Evolutionary conservation across 2,113 vertebrate genomes (phyloP), one percentile per base, ranked within the genome.

Genomic region (Synchiropus splendidus): DNA sequence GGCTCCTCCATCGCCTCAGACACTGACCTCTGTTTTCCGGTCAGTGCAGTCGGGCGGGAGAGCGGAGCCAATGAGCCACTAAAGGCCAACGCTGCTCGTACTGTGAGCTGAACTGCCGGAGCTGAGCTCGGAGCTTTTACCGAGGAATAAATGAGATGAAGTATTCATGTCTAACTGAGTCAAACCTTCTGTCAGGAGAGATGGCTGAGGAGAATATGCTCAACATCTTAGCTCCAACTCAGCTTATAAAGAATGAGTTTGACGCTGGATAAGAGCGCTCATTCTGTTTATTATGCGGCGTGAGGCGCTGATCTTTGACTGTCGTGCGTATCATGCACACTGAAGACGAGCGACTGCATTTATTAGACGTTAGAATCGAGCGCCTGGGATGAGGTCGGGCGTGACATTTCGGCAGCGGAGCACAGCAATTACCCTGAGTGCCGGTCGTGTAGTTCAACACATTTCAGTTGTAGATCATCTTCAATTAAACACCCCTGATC

Each of bases 91-190:
- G 32, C 57, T 51, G 42, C 21, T 17, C 67, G 70, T 67, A 50
- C 63, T 48, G 49, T 47, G 42, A 66, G 46, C 53, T 61, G 60
- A 5, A 41, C 71, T 64, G 38, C 44, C 13, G n/a, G 65, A 53
- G 54, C 56, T 74, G 58, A 67, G 68, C 6, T 15, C 54, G 68
- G 52, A 64, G 54, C 53, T 64, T 73, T 57, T 66, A 86, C 86
- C 86, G 83, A 70, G 85, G 85, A 86, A 83, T 74, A 86, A 86
- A 88, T 83, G 74, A 84, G 78, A 85, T 78, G 58, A 77, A 66
- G 67, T 53, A 73, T 73, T 34, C 38, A n/a, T n/a, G n/a, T 53
- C 67, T 83, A 82, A 87, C 79, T 84, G 71, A 79, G 84, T 78
- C 61, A 77, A 83, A 77, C n/a, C n/a, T n/a, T n/a, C n/a, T n/a